Conservation (phyloP, 1,140 invertebrate genomes). For the Dreissena polymorpha region DNA sequence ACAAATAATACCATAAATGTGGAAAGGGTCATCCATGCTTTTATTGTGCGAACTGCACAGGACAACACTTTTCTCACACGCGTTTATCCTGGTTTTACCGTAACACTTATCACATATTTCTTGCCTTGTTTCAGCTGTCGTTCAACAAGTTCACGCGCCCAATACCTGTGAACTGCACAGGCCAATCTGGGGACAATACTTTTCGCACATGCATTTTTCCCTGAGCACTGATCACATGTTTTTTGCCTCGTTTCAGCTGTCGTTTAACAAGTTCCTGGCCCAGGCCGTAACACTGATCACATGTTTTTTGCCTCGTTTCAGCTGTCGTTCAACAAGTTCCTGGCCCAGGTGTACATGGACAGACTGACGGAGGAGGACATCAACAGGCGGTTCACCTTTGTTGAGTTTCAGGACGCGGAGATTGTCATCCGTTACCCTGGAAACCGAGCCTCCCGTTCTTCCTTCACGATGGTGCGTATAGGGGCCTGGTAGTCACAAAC, state of each 20-base stretch:
- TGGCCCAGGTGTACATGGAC: conserved; percentile 62
- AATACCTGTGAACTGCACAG: conserved; percentile 57
- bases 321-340: conserved; percentile 65
- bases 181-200: too few relatives aligned
- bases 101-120: too few relatives aligned
- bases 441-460: conserved; percentile 17
- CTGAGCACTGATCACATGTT: too few relatives aligned
- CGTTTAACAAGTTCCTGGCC: conserved; percentile 63
- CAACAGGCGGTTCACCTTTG: conserved; percentile 57
- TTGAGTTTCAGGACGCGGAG: conserved; percentile 69
- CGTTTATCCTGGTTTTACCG: too few relatives aligned
- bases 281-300: too few relatives aligned
- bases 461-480: background rate
- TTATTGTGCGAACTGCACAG: too few relatives aligned
- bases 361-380: conserved; percentile 57
- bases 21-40: too few relatives aligned
- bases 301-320: conserved; percentile 45
- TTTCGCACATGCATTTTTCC: too few relatives aligned
- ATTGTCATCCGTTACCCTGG: conserved; percentile 64
- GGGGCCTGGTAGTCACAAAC: background rate
- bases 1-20: too few relatives aligned
- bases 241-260: conserved; percentile 58
- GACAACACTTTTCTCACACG: too few relatives aligned
- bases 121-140: conserved; percentile 65
- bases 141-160: conserved; percentile 63